Base-by-base conservation (phyloP, 2,888 invertebrate species). In the Aspidiotus destructor region DNA sequence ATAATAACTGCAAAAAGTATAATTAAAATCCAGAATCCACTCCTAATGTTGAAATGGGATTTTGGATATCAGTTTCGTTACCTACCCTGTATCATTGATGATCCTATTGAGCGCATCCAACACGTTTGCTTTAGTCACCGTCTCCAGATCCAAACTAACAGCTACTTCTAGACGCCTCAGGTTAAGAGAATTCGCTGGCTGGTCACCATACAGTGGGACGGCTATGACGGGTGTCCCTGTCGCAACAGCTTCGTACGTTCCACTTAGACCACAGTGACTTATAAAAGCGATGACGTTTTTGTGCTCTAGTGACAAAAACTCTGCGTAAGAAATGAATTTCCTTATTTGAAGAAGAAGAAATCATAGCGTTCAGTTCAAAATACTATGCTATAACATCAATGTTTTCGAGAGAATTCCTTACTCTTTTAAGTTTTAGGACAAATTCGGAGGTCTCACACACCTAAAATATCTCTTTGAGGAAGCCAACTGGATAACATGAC, bases 181-280 rank as follows among this genome's bases (percentile, higher is more conserved):
- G 11, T 41, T 40, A 0, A 40, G 9, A n/a, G 64, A 41, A 16
- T 42, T 64, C 9, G 41, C 8, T 1, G 8, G 41, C 17, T 64
- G 64, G 57, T 64, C 64, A 11, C 41, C 41, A 13, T 55, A 40
- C 13, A 55, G 11, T 16, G 64, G 64, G 1, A 64, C 7, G 15
- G 55, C 15, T 17, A 64, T 42, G 11, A 64, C 16, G 8, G 64
- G 64, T 13, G 40, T 55, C 8, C 53, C 64, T 11, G 41, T 41
- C 13, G 54, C 17, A 8, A 64, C 57, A 10, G 64, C 64, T 64
- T 64, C 64, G 13, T 57, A 64, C 13, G 41, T 40, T 16, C 57
- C 54, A 40, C 57, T 53, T 15, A 53, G 41, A 41, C 64, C 64
- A 57, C 64, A 64, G 41, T 64, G 64, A 42, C 64, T 64, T 5